Conservation (phyloP, 1,140 invertebrate species). For the Drosophila paulistorum region DNA sequence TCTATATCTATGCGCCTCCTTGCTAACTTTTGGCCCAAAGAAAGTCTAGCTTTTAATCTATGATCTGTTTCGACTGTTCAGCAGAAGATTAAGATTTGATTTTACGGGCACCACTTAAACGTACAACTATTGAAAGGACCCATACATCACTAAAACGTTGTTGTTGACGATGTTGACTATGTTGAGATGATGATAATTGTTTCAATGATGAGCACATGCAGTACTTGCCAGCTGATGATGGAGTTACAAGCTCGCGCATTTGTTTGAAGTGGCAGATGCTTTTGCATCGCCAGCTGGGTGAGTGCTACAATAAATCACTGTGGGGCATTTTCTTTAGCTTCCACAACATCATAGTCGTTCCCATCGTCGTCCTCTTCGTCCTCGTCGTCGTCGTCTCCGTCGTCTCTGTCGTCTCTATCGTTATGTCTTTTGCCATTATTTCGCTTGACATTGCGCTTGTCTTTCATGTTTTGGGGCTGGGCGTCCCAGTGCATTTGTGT, state of each 20-base stretch:
- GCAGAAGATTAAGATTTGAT: too few species aligned
- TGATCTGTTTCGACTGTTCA: too few species aligned
- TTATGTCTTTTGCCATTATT: constrained; percentile 76
- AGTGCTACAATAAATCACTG: constrained; percentile 75
- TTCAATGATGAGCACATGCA: neutral
- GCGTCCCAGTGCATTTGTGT: constrained; percentile 73
- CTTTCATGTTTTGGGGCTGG: constrained; percentile 55
- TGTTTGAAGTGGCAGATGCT: constrained; percentile 37
- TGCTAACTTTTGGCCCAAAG: too few species aligned
- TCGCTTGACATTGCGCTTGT: constrained; percentile 75
- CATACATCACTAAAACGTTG: neutral
- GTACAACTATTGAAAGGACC: too few species aligned
- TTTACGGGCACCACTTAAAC: too few species aligned
- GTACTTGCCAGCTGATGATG: constrained; percentile 29
- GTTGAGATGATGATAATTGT: constrained; percentile 25
- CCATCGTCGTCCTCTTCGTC: constrained; percentile 20
- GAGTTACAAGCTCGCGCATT: constrained; percentile 37
- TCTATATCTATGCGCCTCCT: neutral
- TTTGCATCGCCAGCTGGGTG: constrained; percentile 41
- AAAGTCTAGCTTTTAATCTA: too few species aligned
- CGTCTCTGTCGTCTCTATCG: neutral
- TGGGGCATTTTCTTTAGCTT: constrained; percentile 65
- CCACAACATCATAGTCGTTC: constrained; percentile 25
- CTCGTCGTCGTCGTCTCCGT: neutral
- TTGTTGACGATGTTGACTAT: neutral